These are phyloP conservation scores for Ochropleura leucogaster DNA, from an alignment of 2,888 invertebrate species.

Conservation along the genomic window DNA sequence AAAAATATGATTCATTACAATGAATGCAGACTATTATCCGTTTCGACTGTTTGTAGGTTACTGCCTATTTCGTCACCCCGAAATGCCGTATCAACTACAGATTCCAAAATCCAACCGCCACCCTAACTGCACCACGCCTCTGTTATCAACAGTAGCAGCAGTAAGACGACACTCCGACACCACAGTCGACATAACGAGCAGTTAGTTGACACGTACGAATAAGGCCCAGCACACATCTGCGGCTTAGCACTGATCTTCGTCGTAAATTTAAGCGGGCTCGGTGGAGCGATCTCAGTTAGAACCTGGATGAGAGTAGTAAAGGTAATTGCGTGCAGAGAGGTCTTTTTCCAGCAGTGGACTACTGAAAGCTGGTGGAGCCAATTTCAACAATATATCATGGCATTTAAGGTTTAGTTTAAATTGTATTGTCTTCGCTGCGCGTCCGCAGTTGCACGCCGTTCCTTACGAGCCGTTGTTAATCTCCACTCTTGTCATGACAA, in stretches of 20 bases:
- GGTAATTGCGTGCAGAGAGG: neutral
- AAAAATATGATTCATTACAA: neutral
- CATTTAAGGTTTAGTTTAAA: neutral
- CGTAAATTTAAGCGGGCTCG: neutral
- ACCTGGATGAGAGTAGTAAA: neutral
- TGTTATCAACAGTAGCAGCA: neutral
- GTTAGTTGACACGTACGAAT: slow-evolving; percentile 25
- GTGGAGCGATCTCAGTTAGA: neutral
- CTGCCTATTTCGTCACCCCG: neutral
- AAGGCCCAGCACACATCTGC: neutral
- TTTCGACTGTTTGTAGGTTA: neutral
- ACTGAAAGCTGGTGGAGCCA: neutral
- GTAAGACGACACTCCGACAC: slow-evolving; percentile 25
- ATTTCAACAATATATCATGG: neutral
- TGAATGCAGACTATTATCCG: neutral
- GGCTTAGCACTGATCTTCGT: neutral
- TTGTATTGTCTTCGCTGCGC: neutral
- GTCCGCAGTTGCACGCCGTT: neutral
- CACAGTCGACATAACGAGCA: slow-evolving; percentile 9
- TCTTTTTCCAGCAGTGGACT: neutral
- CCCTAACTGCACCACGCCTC: neutral
- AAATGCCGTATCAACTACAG: neutral
- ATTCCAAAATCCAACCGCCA: neutral
- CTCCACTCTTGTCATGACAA: slow-evolving; percentile 29
- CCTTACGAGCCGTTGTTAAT: slow-evolving; percentile 23